Conservation (phyloP, 2,113 vertebrate species). For the Callopanchax toddi region DNA sequence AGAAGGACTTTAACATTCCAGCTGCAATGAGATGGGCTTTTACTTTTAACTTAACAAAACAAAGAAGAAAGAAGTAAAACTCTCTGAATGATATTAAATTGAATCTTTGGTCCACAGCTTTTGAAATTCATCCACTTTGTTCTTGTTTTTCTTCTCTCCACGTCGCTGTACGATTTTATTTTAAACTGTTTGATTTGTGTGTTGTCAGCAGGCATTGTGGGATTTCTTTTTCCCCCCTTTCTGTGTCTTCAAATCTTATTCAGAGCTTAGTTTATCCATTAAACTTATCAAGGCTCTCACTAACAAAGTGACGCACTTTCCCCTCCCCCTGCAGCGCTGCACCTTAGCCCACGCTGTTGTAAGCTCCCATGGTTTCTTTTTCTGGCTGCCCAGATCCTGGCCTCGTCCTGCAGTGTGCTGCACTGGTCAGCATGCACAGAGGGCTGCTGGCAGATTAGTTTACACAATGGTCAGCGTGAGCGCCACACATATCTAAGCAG, state of each 20-base stretch:
- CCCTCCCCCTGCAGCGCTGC: conserved; percentile 26
- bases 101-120: neutral
- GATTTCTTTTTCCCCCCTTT: conserved; percentile 1
- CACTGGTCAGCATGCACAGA: conserved; percentile 25
- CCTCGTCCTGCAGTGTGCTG: conserved; percentile 44
- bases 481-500: conserved; percentile 49
- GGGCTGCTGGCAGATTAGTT: conserved; percentile 71
- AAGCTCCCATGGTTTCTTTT: conserved; percentile 77
- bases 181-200: conserved; percentile 21
- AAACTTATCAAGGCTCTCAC: conserved; percentile 60
- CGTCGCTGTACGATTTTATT: conserved; percentile 16
- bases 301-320: conserved; percentile 64
- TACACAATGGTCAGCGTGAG: conserved; percentile 42
- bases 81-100: neutral
- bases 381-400: conserved; percentile 62
- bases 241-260: conserved; percentile 27
- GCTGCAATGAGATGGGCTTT: neutral
- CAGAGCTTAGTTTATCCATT: conserved; percentile 52
- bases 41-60: neutral
- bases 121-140: neutral
- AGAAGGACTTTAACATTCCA: conserved; percentile 29
- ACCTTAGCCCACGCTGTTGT: conserved; percentile 39
- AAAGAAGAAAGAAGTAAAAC: conserved; percentile 3
- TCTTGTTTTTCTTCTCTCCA: neutral
- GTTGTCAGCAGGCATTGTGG: conserved; percentile 14